A percentile compares a stretch with the other conserved stretches of the same genome.
Conservation (phyloP, 2,888 invertebrate species). For the Clivina fossor region DNA sequence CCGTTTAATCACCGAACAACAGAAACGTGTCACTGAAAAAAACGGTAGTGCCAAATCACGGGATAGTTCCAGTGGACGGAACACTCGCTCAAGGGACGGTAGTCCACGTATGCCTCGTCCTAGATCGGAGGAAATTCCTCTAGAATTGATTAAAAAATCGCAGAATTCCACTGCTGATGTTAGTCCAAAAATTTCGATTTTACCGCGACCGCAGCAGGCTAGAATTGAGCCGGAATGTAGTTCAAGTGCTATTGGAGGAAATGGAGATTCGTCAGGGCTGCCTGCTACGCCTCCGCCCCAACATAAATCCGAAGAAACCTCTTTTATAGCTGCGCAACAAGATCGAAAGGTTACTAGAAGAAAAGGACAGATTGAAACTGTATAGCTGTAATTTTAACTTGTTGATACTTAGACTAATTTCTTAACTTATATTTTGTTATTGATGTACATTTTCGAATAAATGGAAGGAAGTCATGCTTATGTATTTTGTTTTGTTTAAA, state of each 20-base stretch:
- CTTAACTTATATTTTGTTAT: constrained; percentile 27
- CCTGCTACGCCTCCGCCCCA: constrained; percentile 39
- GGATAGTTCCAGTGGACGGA: constrained; percentile 43
- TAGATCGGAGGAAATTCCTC: constrained; percentile 77
- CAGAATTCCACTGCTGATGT: constrained; percentile 55
- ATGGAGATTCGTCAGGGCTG: constrained; percentile 24
- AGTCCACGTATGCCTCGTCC: constrained; percentile 74
- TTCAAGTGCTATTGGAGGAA: constrained; percentile 15
- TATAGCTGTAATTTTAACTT: constrained; percentile 47
- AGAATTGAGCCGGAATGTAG: constrained; percentile 38
- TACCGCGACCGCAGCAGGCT: constrained; percentile 56
- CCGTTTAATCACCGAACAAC: constrained; percentile 17
- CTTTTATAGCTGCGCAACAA: constrained; percentile 67
- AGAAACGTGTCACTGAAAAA: constrained; percentile 15
- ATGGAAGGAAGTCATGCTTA: too few species aligned
- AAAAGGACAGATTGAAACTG: constrained; percentile 57
- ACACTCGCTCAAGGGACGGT: constrained; percentile 64
- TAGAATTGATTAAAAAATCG: constrained; percentile 73
- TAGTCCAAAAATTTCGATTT: constrained; percentile 50
- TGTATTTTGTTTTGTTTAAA: too few species aligned
- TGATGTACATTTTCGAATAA: constrained; percentile 27
- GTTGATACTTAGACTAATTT: constrained; percentile 23
- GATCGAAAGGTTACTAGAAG: constrained; percentile 51
- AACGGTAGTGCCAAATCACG: constrained; percentile 22
- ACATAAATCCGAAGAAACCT: constrained; percentile 72